Evolutionary conservation across 2,797 vertebrate genomes (phyloP), one percentile per base, ranked within the genome.

Genomic region (Platalea minor): DNA sequence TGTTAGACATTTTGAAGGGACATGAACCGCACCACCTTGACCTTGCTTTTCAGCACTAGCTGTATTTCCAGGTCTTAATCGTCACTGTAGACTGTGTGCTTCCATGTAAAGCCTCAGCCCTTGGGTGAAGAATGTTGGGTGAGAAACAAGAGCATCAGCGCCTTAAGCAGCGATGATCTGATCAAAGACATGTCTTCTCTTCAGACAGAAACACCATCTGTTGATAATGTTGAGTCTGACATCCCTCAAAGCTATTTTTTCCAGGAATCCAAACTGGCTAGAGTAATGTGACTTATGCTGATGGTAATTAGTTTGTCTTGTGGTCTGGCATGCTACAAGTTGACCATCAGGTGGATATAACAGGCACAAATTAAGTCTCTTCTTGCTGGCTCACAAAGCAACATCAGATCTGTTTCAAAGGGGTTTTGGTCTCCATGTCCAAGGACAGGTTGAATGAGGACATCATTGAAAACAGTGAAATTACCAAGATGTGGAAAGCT

Each of bases 121-220:
- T 84, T 69, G 50, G 35, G 26, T 86, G 63, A 72, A 21, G 54
- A 69, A 6, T 23, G 18, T 7, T 89, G 87, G 35, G 19, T 63
- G 74, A 85, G 70, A 92, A 95, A 57, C 24, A 59, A 69, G 56
- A 86, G 37, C 31, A 21, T 59, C 80, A 85, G 28, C 0, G 0
- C 76, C 83, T 73, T 57, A 24, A 90, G 83, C 65, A 90, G 80
- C 60, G 84, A 63, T 15, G 9, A 43, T 11, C 69, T 83, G 61
- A 90, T 84, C 82, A 91, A 87, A 83, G 70, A 82, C 56, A 9
- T 26, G 74, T 64, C 33, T 93, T 17, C 75, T 82, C 41, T 70
- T 82, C 81, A 89, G 63, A 77, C 45, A 74, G 76, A 94, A 89
- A 67, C 48, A 89, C 91, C 90, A 92, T 89, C 88, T 96, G 91